Conservation (phyloP, 2,888 invertebrate genomes). For the Limnephilus auricula region DNA sequence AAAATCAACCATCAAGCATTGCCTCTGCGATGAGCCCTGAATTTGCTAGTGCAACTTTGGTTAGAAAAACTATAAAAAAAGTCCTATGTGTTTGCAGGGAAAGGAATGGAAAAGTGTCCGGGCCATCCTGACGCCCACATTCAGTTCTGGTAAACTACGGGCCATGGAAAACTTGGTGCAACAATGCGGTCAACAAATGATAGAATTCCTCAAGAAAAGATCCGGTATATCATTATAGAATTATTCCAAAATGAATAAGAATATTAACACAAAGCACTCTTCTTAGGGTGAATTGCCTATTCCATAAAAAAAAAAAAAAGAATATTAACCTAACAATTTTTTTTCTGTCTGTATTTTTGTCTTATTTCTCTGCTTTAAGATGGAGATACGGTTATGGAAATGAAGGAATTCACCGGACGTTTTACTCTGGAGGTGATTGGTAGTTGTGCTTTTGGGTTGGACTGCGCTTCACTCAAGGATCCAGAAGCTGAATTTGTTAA, state of each 20-base stretch:
- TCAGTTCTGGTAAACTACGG: slow-evolving; percentile 77
- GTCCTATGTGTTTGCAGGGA: slow-evolving; percentile 70
- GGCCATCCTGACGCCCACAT: slow-evolving; percentile 76
- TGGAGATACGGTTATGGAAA: slow-evolving; percentile 73
- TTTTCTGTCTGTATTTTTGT: not conserved
- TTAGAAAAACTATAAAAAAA: not conserved
- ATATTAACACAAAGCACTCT: no score
- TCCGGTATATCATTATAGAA: slow-evolving; percentile 37
- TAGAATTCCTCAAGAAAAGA: slow-evolving; percentile 68
- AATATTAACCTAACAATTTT: not conserved
- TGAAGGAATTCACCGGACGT: slow-evolving; percentile 77
- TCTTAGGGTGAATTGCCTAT: no score
- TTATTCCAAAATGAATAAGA: not conserved
- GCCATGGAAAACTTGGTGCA: slow-evolving; percentile 76
- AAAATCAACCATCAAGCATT: no score
- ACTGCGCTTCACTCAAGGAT: slow-evolving; percentile 75
- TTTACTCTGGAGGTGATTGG: slow-evolving; percentile 78
- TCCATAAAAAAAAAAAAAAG: no score
- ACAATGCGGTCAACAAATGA: slow-evolving; percentile 74
- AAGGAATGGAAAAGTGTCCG: slow-evolving; percentile 77
- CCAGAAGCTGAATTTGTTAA: slow-evolving; percentile 76
- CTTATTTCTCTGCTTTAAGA: slow-evolving; percentile 47
- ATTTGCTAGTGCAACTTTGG: not conserved
- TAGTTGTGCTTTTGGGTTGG: slow-evolving; percentile 79
- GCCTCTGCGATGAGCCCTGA: not conserved